phyloP scores from a whole-genome alignment of 2,113 vertebrate species.

The Myiopsitta monachus region DNA sequence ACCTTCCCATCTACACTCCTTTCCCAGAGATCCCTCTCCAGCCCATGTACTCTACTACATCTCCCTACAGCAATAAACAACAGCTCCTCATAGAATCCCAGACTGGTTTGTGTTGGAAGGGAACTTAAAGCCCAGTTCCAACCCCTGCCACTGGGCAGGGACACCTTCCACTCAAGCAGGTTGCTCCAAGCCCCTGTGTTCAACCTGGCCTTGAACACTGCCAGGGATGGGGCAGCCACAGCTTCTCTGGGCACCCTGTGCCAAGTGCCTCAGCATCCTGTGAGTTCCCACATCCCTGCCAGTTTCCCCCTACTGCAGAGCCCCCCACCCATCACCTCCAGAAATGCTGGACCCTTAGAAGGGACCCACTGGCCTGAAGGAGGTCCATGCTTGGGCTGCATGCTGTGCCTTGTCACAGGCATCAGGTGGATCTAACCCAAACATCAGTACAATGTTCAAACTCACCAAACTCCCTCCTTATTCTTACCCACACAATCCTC shows the following conservation, averaged over 20 bases:
- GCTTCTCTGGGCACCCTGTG: background rate
- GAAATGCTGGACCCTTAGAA: background rate
- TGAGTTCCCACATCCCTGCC: background rate
- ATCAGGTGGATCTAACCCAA: background rate
- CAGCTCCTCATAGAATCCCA: background rate
- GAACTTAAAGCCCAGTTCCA: background rate
- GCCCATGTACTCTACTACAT: background rate
- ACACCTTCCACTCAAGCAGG: background rate
- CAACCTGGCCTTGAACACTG: background rate
- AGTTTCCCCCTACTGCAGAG: background rate
- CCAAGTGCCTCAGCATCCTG: background rate
- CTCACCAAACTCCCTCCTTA: background rate
- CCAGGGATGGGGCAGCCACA: background rate
- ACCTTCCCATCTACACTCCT: background rate
- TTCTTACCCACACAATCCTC: background rate
- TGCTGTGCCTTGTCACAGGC: background rate
- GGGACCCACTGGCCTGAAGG: background rate
- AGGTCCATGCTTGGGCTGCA: background rate
- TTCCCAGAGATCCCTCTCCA: background rate
- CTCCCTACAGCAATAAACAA: accelerated
- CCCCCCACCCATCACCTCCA: background rate
- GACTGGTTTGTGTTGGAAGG: background rate
- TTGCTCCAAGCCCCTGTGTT: background rate
- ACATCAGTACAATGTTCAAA: accelerated
- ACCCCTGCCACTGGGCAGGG: background rate